These are phyloP conservation scores for Philypnodon macrostomus DNA, from an alignment of 2,797 vertebrate genomes.

Conservation along the genomic window DNA sequence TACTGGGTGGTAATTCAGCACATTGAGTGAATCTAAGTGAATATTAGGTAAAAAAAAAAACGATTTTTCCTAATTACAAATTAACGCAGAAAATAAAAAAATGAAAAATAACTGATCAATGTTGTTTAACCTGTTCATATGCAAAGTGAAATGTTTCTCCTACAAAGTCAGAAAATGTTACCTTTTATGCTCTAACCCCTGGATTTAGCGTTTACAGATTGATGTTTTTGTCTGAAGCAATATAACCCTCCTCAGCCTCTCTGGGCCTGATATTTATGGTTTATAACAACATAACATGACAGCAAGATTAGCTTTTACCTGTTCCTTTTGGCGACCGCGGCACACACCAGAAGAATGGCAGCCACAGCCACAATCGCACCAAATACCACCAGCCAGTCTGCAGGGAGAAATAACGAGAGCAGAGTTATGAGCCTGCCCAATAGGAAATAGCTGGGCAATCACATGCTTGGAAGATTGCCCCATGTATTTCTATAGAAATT, in stretches of 20 bases:
- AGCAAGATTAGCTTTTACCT: constrained; percentile 51
- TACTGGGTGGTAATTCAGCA: too few species aligned
- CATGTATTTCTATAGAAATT: neutral
- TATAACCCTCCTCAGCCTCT: neutral
- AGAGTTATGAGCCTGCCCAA: neutral
- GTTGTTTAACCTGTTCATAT: too few species aligned
- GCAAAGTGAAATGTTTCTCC: too few species aligned
- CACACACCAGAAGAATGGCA: constrained; percentile 63
- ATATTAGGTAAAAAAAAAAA: too few species aligned
- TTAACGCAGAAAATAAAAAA: too few species aligned
- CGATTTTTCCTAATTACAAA: too few species aligned
- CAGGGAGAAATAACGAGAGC: constrained; percentile 27
- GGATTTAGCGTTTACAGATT: neutral
- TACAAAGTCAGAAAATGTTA: neutral
- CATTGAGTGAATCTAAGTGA: too few species aligned
- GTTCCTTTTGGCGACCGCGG: constrained; percentile 60
- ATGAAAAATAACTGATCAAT: too few species aligned
- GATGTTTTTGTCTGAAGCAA: constrained; percentile 9
- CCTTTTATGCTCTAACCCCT: too few species aligned
- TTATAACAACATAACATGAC: constrained; percentile 9
- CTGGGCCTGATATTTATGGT: neutral
- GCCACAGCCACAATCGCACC: constrained; percentile 52
- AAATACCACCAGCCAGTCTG: constrained; percentile 75
- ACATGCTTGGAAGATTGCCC: too few species aligned
- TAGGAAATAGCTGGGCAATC: neutral